phyloP scores from a whole-genome alignment of 2,797 vertebrate genomes.

The Amniataba percoides region DNA sequence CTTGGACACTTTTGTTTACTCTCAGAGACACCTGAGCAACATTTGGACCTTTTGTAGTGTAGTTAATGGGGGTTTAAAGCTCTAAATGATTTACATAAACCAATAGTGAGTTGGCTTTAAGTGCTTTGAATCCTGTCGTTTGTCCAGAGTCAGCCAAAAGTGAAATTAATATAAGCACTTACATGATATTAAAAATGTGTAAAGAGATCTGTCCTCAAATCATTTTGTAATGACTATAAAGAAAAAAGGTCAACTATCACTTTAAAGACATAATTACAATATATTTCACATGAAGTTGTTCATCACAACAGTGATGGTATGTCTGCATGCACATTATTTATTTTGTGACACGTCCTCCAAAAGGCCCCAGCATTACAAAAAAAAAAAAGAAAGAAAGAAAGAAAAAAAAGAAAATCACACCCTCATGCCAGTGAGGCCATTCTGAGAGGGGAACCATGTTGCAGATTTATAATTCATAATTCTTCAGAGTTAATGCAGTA shows the following conservation, averaged over 20 bases:
- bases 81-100: slow-evolving; percentile 79
- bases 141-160: slow-evolving; percentile 50
- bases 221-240: background rate
- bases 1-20: slow-evolving; percentile 46
- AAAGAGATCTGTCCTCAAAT: slow-evolving; percentile 28
- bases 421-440: slow-evolving; percentile 56
- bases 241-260: background rate
- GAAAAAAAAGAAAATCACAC: slow-evolving; percentile 60
- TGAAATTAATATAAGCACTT: slow-evolving; percentile 42
- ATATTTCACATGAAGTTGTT: background rate
- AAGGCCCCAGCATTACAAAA: slow-evolving; percentile 11
- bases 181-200: slow-evolving; percentile 34
- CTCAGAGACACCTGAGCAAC: slow-evolving; percentile 46
- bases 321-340: slow-evolving; percentile 41
- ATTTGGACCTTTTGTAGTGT: slow-evolving; percentile 69
- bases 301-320: slow-evolving; percentile 23
- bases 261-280: background rate
- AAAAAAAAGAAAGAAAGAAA: slow-evolving; percentile 46
- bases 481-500: slow-evolving; percentile 84
- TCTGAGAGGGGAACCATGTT: slow-evolving; percentile 85
- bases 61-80: slow-evolving; percentile 70
- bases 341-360: slow-evolving; percentile 39
- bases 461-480: slow-evolving; percentile 86
- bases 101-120: slow-evolving; percentile 67
- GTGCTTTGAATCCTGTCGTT: slow-evolving; percentile 39